phyloP scores from a whole-genome alignment of 2,113 vertebrate genomes.

The Aspidoscelis tigris region DNA sequence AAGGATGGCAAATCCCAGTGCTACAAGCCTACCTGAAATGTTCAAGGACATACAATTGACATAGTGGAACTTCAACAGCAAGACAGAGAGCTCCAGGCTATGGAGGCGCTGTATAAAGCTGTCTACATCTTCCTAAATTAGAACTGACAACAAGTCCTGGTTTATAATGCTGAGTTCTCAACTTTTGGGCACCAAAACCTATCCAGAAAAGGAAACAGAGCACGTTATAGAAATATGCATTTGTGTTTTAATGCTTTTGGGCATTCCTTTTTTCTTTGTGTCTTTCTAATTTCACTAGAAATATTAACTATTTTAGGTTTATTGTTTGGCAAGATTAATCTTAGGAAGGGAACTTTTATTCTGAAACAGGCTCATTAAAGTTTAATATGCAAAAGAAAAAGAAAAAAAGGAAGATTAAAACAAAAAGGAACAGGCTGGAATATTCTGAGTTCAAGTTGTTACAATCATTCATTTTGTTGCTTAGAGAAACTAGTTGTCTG shows the following conservation, averaged over 20 bases:
- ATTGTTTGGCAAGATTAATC: background rate
- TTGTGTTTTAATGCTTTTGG: constrained; percentile 53
- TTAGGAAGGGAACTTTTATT: background rate
- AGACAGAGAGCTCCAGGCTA: constrained; percentile 83
- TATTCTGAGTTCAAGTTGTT: constrained; percentile 24
- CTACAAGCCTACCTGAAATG: constrained; percentile 73
- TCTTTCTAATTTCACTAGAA: constrained; percentile 31
- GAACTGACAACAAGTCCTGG: constrained; percentile 79
- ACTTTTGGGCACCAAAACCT: constrained; percentile 68
- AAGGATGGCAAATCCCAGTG: constrained; percentile 67
- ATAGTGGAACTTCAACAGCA: constrained; percentile 72
- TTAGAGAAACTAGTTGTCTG: constrained; percentile 38
- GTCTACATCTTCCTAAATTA: constrained; percentile 80
- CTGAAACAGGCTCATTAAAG: constrained; percentile 27
- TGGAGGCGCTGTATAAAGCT: constrained; percentile 74
- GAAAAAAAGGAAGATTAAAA: constrained; percentile 2
- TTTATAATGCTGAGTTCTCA: constrained; percentile 73
- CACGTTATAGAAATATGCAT: constrained; percentile 15
- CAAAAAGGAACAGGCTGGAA: constrained; percentile 6
- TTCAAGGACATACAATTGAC: constrained; percentile 83
- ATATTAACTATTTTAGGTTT: background rate
- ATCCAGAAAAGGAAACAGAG: constrained; percentile 63
- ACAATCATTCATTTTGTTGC: constrained; percentile 35
- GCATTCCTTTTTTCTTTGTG: constrained; percentile 24
- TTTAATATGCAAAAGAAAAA: constrained; percentile 23